Percentiles rank a stretch among this genome's conserved stretches.
Evolutionary conservation across 2,113 vertebrate species (phyloP).

Genomic region (Tupaia tana): DNA sequence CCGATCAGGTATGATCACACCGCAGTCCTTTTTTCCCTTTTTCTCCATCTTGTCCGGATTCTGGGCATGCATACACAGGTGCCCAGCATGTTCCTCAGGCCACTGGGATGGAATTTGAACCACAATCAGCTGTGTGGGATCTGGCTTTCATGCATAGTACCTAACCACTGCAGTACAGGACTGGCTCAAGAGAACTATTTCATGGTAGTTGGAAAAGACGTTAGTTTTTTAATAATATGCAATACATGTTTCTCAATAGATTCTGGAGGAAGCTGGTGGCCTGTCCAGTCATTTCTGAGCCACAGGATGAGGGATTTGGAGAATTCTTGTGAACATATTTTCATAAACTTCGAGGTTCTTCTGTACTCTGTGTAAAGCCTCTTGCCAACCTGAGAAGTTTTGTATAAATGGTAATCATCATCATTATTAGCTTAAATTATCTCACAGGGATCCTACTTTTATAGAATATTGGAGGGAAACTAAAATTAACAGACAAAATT

Average conservation of each 20-base stretch:
- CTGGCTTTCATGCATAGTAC: too few relatives aligned
- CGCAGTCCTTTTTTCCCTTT: too few relatives aligned
- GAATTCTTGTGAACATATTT: background rate
- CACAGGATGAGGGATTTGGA: background rate
- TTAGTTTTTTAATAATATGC: conserved; percentile 30
- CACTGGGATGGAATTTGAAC: too few relatives aligned
- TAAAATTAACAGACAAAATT: background rate
- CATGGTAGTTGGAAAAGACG: conserved; percentile 9
- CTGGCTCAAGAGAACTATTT: background rate
- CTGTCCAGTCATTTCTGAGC: background rate
- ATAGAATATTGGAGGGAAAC: conserved; percentile 36
- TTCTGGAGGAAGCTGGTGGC: background rate
- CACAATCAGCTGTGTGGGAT: too few relatives aligned
- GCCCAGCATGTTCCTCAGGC: too few relatives aligned
- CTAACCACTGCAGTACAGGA: too few relatives aligned
- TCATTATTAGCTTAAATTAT: conserved; percentile 41
- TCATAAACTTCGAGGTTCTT: background rate
- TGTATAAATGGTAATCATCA: background rate
- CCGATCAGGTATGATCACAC: too few relatives aligned
- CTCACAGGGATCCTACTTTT: background rate
- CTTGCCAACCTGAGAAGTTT: background rate
- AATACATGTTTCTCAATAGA: background rate
- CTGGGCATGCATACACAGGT: too few relatives aligned
- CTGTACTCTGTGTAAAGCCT: background rate
- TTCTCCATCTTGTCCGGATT: too few relatives aligned